Base-by-base conservation (phyloP, 2,113 vertebrate species). In the Sakesphorus luctuosus region DNA sequence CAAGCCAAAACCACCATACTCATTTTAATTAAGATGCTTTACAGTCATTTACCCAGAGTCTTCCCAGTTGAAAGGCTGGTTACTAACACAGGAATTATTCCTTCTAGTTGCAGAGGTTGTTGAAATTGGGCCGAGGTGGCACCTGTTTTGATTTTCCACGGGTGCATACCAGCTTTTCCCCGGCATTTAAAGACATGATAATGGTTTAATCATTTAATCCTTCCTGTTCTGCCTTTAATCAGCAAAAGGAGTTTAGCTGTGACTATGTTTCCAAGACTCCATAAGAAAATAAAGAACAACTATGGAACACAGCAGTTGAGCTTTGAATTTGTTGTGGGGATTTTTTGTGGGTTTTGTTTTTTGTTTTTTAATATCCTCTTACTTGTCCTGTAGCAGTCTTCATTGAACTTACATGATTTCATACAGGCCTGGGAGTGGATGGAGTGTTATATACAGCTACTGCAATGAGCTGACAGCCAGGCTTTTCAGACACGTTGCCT, bases 71-170 rank as follows among this genome's bases (percentile, higher is more conserved):
- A 97, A 98, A 98, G 96, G 65, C 89, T 89, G 67, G 84, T 89
- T 79, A 76, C 97, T 96, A 92, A 84, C 7, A 0, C 95, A 97
- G 96, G 95, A 98, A 94, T 86, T 94, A 68, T 90, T 90, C 93
- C 67, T 55, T 87, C 5, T 47, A 66, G 87, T 93, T 93, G 95
- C 52, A 62, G 83, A 71, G 84, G 77, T 63, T 85, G 50, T 91
- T 97, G 97, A 97, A 97, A 97, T 73, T 87, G 62, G 86, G 90
- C 84, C 52, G 55, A 89, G 82, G 62, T 82, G 55, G 58, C 98
- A 98, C 98, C 98, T 98, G 98, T 97, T 98, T 77, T 92, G 87
- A 84, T 98, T 98, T 97, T 97, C 97, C 94, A 97, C 17, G 76
- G 96, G 23, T 6, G 33, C 97, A 96, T 98, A 96, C 96, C 96